These are phyloP conservation scores for Solea senegalensis DNA, from an alignment of 2,113 vertebrate genomes.

Conservation along the genomic window DNA sequence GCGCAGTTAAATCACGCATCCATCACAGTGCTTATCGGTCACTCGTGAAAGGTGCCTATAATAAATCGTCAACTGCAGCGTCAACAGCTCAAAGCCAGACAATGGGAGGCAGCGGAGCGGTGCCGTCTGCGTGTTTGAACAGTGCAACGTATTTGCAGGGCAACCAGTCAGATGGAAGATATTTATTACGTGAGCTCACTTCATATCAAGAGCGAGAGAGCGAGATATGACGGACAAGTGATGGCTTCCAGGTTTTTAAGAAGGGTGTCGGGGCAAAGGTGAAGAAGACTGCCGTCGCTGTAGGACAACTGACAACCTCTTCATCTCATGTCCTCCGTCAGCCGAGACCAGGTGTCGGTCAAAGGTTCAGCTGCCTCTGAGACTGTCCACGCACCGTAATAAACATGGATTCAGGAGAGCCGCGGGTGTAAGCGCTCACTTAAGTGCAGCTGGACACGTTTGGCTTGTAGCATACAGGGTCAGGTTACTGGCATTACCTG, in stretches of 20 bases:
- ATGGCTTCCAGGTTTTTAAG: slow-evolving; percentile 73
- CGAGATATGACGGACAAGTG: slow-evolving; percentile 57
- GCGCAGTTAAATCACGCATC: slow-evolving; percentile 73
- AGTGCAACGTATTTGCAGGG: slow-evolving; percentile 77
- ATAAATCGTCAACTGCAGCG: slow-evolving; percentile 69
- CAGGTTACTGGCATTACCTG: not conserved
- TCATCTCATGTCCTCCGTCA: slow-evolving; percentile 28
- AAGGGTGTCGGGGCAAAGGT: slow-evolving; percentile 24
- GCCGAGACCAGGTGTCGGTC: slow-evolving; percentile 11
- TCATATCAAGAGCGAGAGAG: slow-evolving; percentile 49
- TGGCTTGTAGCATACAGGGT: not conserved
- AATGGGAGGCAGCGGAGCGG: slow-evolving; percentile 65
- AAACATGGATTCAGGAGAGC: slow-evolving; percentile 14
- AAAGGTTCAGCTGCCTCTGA: slow-evolving; percentile 32
- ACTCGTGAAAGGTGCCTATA: slow-evolving; percentile 77
- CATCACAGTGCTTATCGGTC: slow-evolving; percentile 80
- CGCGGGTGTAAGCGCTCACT: slow-evolving; percentile 1
- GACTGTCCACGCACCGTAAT: slow-evolving; percentile 14
- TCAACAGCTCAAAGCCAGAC: slow-evolving; percentile 71
- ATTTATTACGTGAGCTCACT: slow-evolving; percentile 75
- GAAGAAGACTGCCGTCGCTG: slow-evolving; percentile 32
- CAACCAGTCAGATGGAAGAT: slow-evolving; percentile 74
- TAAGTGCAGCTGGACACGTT: not conserved
- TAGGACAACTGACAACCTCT: slow-evolving; percentile 39
- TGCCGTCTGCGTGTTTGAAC: slow-evolving; percentile 73